A percentile compares a stretch with the other conserved stretches of the same genome.
These are phyloP conservation scores for Lepidonotus clava DNA, from an alignment of 2,888 invertebrate genomes.

Conservation along the genomic window DNA sequence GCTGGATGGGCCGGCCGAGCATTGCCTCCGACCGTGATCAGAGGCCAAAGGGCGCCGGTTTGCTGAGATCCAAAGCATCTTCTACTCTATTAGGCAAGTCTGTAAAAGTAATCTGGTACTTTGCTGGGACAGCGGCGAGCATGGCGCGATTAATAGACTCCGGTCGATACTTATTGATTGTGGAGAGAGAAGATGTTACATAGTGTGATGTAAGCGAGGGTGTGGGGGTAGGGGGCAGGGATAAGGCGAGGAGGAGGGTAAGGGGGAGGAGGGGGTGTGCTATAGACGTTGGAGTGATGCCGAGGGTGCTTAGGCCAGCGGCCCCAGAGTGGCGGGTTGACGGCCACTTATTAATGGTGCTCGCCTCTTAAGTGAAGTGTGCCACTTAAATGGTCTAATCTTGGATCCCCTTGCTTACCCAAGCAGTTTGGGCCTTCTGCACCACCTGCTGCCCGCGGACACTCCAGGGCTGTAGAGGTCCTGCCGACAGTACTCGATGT, in stretches of 20 bases:
- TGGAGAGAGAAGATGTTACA: not conserved
- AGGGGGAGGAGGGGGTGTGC: not conserved
- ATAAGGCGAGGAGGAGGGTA: not conserved
- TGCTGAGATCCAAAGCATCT: not conserved
- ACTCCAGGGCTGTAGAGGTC: not conserved
- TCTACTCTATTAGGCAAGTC: slow-evolving; percentile 32
- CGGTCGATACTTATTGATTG: slow-evolving; percentile 22
- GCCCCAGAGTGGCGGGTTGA: not conserved
- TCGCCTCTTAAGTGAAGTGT: slow-evolving; percentile 26
- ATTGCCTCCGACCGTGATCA: not conserved
- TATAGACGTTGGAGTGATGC: not conserved
- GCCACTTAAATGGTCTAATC: slow-evolving; percentile 26
- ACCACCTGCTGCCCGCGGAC: not conserved
- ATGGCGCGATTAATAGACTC: slow-evolving; percentile 18
- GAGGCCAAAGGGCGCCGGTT: not conserved
- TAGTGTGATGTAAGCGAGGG: not conserved
- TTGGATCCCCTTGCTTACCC: slow-evolving; percentile 44
- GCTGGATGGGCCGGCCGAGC: too few relatives aligned
- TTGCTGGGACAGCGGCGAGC: slow-evolving; percentile 20
- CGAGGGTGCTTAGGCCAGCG: not conserved
- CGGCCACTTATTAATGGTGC: slow-evolving; percentile 19
- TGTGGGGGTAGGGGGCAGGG: not conserved
- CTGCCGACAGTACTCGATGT: too few relatives aligned
- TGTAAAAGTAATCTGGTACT: slow-evolving; percentile 47
- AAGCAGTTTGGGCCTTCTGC: not conserved